A percentile compares a stretch with the other conserved stretches of the same genome.
phyloP scores from a whole-genome alignment of 35 echinoderm and acorn worm genomes.

The Apostichopus japonicus region DNA sequence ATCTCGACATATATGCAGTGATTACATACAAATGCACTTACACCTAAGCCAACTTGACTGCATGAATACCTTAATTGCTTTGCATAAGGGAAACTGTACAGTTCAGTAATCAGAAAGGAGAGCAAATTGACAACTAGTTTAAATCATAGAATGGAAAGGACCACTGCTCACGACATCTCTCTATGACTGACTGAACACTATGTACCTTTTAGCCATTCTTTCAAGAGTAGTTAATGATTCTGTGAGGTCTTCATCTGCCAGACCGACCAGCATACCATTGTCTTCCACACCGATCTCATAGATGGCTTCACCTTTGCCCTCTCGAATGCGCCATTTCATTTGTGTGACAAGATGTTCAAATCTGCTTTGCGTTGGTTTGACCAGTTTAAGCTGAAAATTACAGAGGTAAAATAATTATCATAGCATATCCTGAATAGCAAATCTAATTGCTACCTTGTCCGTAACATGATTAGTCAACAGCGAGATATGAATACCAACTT shows the following conservation, averaged over 20 bases:
- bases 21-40: too few species aligned
- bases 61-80: too few species aligned
- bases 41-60: too few species aligned
- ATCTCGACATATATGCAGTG: too few species aligned
- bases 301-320: constrained; percentile 96
- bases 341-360: constrained; percentile 98
- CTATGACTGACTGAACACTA: too few species aligned
- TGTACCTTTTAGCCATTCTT: constrained; percentile 85
- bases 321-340: constrained; percentile 98
- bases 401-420: background rate
- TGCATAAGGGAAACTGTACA: too few species aligned
- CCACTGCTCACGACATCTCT: too few species aligned
- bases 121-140: too few species aligned
- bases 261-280: constrained; percentile 92
- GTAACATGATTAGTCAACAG: constrained; percentile 19
- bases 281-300: constrained; percentile 99
- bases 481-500: background rate
- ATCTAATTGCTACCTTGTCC: too few species aligned
- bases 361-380: constrained; percentile 84
- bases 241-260: constrained; percentile 67
- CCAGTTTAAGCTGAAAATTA: constrained; percentile 79
- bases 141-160: too few species aligned
- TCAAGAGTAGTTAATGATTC: constrained; percentile 80
- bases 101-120: too few species aligned
- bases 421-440: background rate